These are phyloP conservation scores for Picus viridis DNA, from an alignment of 2,797 vertebrate species.

Conservation along the genomic window DNA sequence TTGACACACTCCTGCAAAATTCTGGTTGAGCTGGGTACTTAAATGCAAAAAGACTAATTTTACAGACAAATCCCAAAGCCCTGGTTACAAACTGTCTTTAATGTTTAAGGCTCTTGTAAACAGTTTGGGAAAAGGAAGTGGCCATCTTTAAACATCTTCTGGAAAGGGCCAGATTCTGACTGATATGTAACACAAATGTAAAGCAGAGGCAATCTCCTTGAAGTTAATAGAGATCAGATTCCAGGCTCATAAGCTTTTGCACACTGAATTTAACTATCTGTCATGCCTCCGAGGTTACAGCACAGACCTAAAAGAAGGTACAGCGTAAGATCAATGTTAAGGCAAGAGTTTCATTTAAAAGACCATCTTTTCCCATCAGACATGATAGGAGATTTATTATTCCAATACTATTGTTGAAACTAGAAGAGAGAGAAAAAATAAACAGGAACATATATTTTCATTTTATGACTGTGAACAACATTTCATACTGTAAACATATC, in stretches of 20 bases:
- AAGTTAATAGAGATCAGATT: constrained; percentile 58
- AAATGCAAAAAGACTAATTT: not conserved
- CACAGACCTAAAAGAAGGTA: constrained; percentile 33
- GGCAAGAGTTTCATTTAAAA: constrained; percentile 61
- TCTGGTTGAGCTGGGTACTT: not conserved
- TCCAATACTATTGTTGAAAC: constrained; percentile 69
- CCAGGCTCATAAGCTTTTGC: constrained; percentile 19
- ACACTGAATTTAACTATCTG: constrained; percentile 62
- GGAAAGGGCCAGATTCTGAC: constrained; percentile 7
- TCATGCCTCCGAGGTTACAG: constrained; percentile 49
- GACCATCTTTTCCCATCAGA: constrained; percentile 68
- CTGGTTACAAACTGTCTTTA: not conserved
- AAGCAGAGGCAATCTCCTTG: constrained; percentile 36
- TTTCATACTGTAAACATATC: constrained; percentile 72
- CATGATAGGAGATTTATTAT: constrained; percentile 72
- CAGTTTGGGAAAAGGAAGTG: not conserved
- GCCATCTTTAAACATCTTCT: not conserved
- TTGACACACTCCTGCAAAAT: not conserved
- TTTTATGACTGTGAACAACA: constrained; percentile 73
- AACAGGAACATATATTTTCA: constrained; percentile 63
- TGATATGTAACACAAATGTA: not conserved
- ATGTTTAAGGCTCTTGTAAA: not conserved
- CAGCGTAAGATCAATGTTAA: constrained; percentile 57
- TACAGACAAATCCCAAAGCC: not conserved
- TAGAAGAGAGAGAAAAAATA: constrained; percentile 55